Evolutionary conservation across 23 tunicate genomes (phyloP), one percentile per base, ranked within the genome.

Genomic region (Trididemnum miniatum): DNA sequence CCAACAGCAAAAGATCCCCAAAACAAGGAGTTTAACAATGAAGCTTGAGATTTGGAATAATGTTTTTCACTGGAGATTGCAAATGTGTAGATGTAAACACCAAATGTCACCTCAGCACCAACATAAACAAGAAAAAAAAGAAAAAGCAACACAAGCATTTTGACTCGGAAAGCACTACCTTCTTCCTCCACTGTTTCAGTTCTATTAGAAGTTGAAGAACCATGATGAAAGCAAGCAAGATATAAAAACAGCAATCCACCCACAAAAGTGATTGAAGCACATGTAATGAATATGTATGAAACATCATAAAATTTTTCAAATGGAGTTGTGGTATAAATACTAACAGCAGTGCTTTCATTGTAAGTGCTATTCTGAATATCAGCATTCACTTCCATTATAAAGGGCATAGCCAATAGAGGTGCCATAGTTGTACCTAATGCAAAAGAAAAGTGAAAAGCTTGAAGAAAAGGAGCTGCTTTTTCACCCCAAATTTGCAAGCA

Each of bases 1-100:
- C 96, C 96, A n/a, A 81, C 57, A 22, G 96, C 89, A 84, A 90
- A 90, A 20, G 69, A 38, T 18, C 96, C 96, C 96, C 96, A 90
- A 62, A 84, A 90, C 40, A 90, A 26, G 12, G 89, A 31, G 33
- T 90, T 90, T 0, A 90, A 35, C 30, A 73, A 25, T 15, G 96
- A 78, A 31, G 86, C 86, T 51, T 33, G 25, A 62, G 87, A 71
- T 76, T 90, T 90, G 0, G 96, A 79, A 52, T 84, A 90, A 20
- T 85, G 65, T 24, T 62, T 90, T 0, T 59, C 63, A 54, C 89
- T 65, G 9, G 67, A 73, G 32, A 80, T 90, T 7, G 89, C 89
- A 80, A 90, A 90, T n/a, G 88, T 79, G 65, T 79, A 90, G 31
- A 90, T 73, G 51, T 81, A 90, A 2, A 81, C 75, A 0, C 96